Evolutionary conservation across 2,888 invertebrate species (phyloP).

Genomic region (Arrhopalites spinosus): DNA sequence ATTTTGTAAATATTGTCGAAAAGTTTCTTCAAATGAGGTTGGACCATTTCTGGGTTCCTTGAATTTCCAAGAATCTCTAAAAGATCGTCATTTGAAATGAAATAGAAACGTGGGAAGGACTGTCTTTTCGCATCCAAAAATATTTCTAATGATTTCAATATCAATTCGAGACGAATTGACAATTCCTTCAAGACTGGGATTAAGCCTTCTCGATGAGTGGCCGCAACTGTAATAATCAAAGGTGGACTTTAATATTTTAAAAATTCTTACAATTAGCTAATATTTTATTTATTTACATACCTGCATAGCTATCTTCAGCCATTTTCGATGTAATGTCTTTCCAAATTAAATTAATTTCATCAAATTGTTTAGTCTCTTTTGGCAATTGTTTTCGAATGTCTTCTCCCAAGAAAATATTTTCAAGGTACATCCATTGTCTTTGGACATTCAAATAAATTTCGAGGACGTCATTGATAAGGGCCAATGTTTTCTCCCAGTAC

Average conservation of each 20-base stretch:
- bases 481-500: slow-evolving; percentile 81
- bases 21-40: slow-evolving; percentile 83
- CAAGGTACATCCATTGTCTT: slow-evolving; percentile 88
- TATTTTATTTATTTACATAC: no score
- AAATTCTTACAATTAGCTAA: no score
- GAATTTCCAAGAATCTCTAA: slow-evolving; percentile 85
- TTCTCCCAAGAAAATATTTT: slow-evolving; percentile 88
- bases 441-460: slow-evolving; percentile 87
- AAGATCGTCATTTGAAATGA: slow-evolving; percentile 80
- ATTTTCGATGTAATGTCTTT: slow-evolving; percentile 66
- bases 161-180: slow-evolving; percentile 75
- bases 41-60: slow-evolving; percentile 79
- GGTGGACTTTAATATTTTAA: no score
- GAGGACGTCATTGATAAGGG: slow-evolving; percentile 81
- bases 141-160: slow-evolving; percentile 80
- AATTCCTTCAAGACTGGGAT: slow-evolving; percentile 67
- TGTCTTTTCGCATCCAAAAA: slow-evolving; percentile 89
- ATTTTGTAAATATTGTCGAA: slow-evolving; percentile 83
- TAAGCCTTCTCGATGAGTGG: slow-evolving; percentile 60
- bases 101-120: slow-evolving; percentile 82
- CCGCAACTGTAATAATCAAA: no score
- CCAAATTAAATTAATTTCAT: slow-evolving; percentile 74
- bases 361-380: slow-evolving; percentile 74
- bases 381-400: slow-evolving; percentile 87
- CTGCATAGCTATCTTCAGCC: slow-evolving; percentile 60